Evolutionary conservation across 2,797 vertebrate genomes (phyloP), one percentile per base, ranked within the genome.

Genomic region (Ispidina lecontei): DNA sequence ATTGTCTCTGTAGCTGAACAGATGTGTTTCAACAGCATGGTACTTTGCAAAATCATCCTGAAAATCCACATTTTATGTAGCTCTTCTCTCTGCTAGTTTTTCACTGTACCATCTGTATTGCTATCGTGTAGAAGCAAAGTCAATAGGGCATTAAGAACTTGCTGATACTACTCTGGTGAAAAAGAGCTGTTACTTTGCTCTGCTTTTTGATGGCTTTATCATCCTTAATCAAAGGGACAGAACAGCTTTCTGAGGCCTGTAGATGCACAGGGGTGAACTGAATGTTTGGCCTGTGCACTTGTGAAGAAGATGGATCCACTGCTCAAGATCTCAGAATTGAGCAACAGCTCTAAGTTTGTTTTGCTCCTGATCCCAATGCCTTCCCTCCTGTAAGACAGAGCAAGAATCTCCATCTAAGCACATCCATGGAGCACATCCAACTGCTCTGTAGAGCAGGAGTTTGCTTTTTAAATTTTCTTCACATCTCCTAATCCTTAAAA

Each of bases 1-100:
- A 74, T 93, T 88, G 74, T 76, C 64, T 82, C 56, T 92, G 29
- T 14, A 68, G 74, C 64, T 79, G 71, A 96, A 47, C 80, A 96
- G 94, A 94, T 92, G 94, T 77, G 41, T 68, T 96, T 91, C 60
- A 82, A 92, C 52, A 94, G 71, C 80, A 73, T 73, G 76, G 26
- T 68, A 44, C 49, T 89, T 67, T 70, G 35, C 76, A 91, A 77
- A 87, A 76, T 23, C 73, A 49, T 90, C 44, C 56, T 58, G 41
- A 88, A 92, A 84, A 56, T 63, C 70, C 76, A 9, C 23, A 7
- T 46, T 91, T 91, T 76, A 68, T 82, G 64, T 37, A 54, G 46
- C 46, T 68, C 47, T 81, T 64, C 60, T 82, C 1, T 0, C 23
- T 79, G 68, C 39, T 84, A 41, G 39, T 51, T 95, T 93, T 92